These are phyloP conservation scores for Melanotaenia maccullochi DNA, from an alignment of 2,797 vertebrate species.

Conservation along the genomic window DNA sequence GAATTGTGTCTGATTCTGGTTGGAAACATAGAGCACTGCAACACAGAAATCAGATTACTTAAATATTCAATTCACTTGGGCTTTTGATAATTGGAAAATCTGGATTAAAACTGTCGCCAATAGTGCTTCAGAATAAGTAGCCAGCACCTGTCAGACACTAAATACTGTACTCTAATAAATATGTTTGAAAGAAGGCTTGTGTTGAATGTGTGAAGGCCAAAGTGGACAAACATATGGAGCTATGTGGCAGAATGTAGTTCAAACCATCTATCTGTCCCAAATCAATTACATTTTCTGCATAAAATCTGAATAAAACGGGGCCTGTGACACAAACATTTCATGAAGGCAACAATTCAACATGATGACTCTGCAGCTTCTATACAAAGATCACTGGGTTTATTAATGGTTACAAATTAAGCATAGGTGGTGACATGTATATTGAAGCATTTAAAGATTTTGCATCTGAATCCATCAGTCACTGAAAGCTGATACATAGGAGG, in stretches of 20 bases:
- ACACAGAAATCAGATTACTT: slow-evolving; percentile 1
- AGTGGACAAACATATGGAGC: background rate
- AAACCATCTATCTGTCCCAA: slow-evolving; percentile 32
- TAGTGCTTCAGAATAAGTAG: slow-evolving; percentile 11
- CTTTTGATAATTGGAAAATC: slow-evolving; percentile 20
- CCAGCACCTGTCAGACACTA: slow-evolving; percentile 7
- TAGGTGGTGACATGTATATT: slow-evolving; percentile 19
- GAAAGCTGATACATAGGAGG: slow-evolving; percentile 36
- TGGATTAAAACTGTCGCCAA: background rate
- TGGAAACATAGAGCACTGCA: slow-evolving; percentile 12
- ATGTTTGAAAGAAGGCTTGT: background rate
- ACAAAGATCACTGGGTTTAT: slow-evolving; percentile 35
- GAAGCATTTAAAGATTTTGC: slow-evolving; percentile 59
- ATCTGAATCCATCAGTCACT: slow-evolving; percentile 37
- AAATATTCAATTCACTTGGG: background rate
- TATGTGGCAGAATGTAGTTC: slow-evolving; percentile 7
- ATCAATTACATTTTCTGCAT: slow-evolving; percentile 40
- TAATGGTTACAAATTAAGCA: slow-evolving; percentile 51
- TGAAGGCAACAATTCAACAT: slow-evolving; percentile 60
- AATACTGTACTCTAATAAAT: background rate
- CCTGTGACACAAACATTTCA: slow-evolving; percentile 62
- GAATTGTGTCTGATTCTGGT: slow-evolving; percentile 16
- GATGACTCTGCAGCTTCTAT: slow-evolving; percentile 31
- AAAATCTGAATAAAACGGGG: slow-evolving; percentile 41
- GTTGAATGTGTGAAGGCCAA: background rate